Evolutionary conservation across 2,888 invertebrate genomes (phyloP).

Genomic region (Eudasyphora cyanicolor): DNA sequence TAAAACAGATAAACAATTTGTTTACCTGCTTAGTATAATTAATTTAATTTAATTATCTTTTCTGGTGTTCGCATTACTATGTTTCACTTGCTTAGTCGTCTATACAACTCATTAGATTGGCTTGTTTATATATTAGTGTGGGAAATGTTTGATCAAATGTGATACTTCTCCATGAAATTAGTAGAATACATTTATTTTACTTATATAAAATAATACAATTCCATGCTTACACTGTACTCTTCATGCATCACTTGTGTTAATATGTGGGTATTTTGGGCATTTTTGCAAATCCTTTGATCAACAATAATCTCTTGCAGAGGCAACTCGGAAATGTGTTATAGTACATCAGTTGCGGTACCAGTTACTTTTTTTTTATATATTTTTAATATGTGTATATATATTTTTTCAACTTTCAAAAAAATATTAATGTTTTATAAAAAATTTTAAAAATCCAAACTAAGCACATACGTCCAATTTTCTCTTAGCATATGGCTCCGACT

Average conservation of each 20-base stretch:
- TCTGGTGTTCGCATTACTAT: no score
- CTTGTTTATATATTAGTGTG: no score
- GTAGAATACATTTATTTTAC: no score
- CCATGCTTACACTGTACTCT: neutral
- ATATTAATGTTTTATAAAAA: neutral
- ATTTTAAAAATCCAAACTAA: neutral
- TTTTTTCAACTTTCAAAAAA: neutral
- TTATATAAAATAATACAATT: no score
- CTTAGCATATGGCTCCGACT: neutral
- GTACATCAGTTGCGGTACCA: slow-evolving; percentile 40
- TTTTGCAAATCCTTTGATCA: neutral
- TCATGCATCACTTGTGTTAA: neutral
- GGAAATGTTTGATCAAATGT: no score
- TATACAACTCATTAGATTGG: no score
- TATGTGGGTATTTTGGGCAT: slow-evolving; percentile 27
- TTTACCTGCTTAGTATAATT: no score
- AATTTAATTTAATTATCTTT: no score
- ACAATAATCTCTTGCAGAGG: neutral
- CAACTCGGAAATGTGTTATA: slow-evolving; percentile 17
- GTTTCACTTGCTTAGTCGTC: no score
- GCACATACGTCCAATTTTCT: no score
- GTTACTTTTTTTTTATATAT: slow-evolving; percentile 15
- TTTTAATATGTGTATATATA: slow-evolving; percentile 8
- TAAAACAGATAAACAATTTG: no score
- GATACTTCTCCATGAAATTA: no score